Evolutionary conservation across 2,113 vertebrate genomes (phyloP).

Genomic region (Ochotona curzoniae): DNA sequence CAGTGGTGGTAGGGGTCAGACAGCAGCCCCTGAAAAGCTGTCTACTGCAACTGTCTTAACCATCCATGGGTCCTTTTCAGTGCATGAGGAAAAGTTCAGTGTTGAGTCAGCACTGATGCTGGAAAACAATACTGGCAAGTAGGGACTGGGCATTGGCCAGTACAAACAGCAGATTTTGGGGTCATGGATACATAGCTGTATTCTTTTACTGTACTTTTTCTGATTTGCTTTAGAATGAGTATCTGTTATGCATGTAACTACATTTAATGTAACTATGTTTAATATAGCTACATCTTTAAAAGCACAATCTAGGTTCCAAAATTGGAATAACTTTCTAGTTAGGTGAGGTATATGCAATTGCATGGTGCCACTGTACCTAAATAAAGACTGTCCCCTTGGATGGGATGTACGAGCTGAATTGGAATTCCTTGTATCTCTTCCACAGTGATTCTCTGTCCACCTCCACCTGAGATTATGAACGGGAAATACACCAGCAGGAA

Average conservation of each 20-base stretch:
- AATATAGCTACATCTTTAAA: background rate
- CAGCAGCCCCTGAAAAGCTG: background rate
- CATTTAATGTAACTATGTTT: background rate
- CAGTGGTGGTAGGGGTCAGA: background rate
- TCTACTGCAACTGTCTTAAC: too few relatives aligned
- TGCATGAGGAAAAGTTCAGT: background rate
- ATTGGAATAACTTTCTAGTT: background rate
- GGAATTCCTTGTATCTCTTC: conserved; percentile 12
- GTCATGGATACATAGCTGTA: background rate
- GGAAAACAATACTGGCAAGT: background rate
- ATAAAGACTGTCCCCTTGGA: background rate
- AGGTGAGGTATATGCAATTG: background rate
- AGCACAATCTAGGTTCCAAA: background rate
- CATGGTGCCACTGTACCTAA: background rate
- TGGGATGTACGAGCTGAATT: background rate
- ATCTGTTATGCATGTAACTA: background rate
- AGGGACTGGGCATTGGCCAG: background rate
- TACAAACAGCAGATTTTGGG: background rate
- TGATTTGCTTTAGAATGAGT: background rate
- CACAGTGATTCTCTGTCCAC: conserved; percentile 57
- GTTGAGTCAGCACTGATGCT: background rate
- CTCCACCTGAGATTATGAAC: conserved; percentile 1
- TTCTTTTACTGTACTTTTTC: conserved; percentile 46
- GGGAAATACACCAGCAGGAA: background rate
- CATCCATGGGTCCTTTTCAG: background rate